Conservation (phyloP, 2,113 vertebrate species). For the Tonatia bakeri region DNA sequence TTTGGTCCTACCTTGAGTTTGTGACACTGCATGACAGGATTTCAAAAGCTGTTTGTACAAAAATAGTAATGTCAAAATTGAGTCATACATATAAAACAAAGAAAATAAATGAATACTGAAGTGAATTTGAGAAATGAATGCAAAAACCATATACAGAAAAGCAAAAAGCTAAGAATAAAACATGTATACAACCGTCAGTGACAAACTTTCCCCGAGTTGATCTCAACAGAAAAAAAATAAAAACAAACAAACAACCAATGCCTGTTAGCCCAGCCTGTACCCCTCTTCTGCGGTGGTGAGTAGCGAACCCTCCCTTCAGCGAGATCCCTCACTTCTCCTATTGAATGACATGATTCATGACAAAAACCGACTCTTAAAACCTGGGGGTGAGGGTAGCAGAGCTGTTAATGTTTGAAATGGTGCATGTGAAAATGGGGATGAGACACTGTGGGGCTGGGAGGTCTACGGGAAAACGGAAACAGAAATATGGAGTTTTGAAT, state of each 20-base stretch:
- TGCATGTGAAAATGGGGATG: constrained; percentile 51
- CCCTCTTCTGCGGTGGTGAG: background rate
- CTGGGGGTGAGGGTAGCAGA: constrained; percentile 22
- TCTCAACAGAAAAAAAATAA: constrained; percentile 41
- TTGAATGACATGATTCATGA: constrained; percentile 1
- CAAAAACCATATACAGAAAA: constrained; percentile 81
- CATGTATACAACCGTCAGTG: constrained; percentile 52
- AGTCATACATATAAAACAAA: constrained; percentile 86
- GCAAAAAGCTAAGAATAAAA: constrained; percentile 78
- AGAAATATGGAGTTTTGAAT: background rate
- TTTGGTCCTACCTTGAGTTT: constrained; percentile 94
- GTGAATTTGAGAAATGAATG: constrained; percentile 80
- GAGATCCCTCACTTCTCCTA: background rate
- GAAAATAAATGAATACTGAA: constrained; percentile 91
- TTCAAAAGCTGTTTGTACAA: constrained; percentile 99
- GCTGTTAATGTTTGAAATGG: constrained; percentile 42
- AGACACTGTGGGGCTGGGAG: background rate
- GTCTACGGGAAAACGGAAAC: background rate
- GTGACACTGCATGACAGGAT: constrained; percentile 98
- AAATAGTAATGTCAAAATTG: constrained; percentile 89
- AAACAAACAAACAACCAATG: constrained; percentile 22
- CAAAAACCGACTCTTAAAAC: constrained; percentile 48
- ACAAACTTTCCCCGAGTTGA: constrained; percentile 49
- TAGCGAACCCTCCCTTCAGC: background rate
- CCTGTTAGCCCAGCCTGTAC: background rate